phyloP scores from a whole-genome alignment of 2,797 vertebrate genomes.

The Typhlichthys eigenmanni region DNA sequence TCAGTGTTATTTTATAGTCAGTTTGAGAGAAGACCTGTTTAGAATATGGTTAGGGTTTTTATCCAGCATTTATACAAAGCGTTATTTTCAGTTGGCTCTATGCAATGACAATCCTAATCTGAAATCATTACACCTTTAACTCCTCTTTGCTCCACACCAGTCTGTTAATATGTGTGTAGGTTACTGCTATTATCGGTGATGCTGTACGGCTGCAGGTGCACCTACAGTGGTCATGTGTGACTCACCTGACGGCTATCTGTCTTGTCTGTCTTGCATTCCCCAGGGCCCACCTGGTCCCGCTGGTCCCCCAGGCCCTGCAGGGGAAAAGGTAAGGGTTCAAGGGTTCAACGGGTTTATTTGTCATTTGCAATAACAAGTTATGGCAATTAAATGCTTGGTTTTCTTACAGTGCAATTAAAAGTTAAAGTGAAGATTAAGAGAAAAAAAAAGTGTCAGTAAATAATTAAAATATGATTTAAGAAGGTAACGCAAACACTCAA shows the following conservation, averaged over 20 bases:
- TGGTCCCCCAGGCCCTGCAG: constrained; percentile 82
- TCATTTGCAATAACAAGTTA: too few relatives aligned
- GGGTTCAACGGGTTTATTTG: not conserved
- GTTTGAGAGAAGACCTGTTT: constrained; percentile 29
- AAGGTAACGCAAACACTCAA: too few relatives aligned
- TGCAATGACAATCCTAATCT: constrained; percentile 14
- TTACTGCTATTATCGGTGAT: not conserved
- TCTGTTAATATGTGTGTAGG: constrained; percentile 1
- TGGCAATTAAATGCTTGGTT: too few relatives aligned
- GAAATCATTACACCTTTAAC: constrained; percentile 13
- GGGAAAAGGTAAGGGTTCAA: constrained; percentile 81
- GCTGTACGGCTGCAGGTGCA: not conserved
- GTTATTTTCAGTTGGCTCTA: constrained; percentile 23
- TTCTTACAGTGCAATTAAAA: too few relatives aligned
- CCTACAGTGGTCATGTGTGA: not conserved
- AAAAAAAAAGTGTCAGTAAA: too few relatives aligned
- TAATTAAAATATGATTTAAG: too few relatives aligned
- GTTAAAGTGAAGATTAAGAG: too few relatives aligned
- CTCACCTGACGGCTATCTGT: constrained; percentile 4
- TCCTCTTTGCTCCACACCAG: constrained; percentile 23
- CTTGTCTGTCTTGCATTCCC: constrained; percentile 22
- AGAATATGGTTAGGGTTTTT: constrained; percentile 2
- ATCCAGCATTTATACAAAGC: constrained; percentile 20
- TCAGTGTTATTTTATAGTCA: constrained; percentile 27
- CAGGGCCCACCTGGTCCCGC: constrained; percentile 88